Base-by-base conservation (phyloP, 2,113 vertebrate species). In the Urocolius indicus region DNA sequence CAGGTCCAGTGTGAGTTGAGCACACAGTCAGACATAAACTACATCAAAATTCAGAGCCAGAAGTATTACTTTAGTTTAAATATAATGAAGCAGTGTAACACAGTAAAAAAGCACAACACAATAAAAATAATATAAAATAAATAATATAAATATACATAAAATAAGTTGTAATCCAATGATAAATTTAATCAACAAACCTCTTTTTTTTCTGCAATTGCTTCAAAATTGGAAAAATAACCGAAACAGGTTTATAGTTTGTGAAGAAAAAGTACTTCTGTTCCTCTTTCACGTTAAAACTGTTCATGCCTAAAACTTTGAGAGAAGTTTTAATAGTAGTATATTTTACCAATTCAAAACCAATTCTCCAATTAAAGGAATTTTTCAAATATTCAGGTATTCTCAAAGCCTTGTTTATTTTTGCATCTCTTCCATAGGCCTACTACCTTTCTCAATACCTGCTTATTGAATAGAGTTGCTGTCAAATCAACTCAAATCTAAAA, bases 151-250 rank as follows among this genome's bases (percentile, higher is more conserved):
- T 2, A 69, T 5, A 52, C 27, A 59, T 54, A 7, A 7, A 67
- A 68, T 26, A 21, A 57, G 6, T 9, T n/a, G 41, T 6, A 32
- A 52, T 23, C 5, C 29, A 66, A 71, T 15, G 10, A 57, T 61
- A 91, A 61, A 32, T 4, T 17, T 24, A 8, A 45, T 52, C 3
- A 80, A 38, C 1, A 83, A 88, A 34, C 24, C 0, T 2, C 1
- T 1, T 21, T 9, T 55, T 58, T n/a, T 10, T 1, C 1, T 16
- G 11, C 41, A 17, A 8, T 13, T 5, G 1, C 27, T 58, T 58
- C 24, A 61, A 54, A 80, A 52, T 32, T 59, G 68, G 14, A 68
- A 76, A 80, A 68, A 55, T 34, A 76, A 26, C 15, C 22, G 23
- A 69, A 93, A 30, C 2, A 67, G 38, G 72, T 48, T 26, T 34